Percentiles rank a stretch among this genome's conserved stretches.
These are phyloP conservation scores for Anarhynchus alexandrinus DNA, from an alignment of 2,113 vertebrate species.

Conservation along the genomic window DNA sequence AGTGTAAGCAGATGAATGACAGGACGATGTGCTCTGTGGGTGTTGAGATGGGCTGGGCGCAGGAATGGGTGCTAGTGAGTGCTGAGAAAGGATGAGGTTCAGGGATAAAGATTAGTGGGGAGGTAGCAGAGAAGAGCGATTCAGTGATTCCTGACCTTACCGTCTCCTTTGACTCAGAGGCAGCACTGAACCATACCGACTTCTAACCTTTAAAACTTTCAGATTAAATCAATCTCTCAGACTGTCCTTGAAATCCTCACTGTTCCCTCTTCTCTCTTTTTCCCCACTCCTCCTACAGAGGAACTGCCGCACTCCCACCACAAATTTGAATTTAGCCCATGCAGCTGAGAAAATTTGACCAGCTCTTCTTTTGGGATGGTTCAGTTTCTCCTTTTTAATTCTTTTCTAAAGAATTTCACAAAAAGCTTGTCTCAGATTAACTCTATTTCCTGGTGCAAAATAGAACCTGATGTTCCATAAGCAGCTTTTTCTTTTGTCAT, in stretches of 20 bases:
- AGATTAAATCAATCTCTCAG: neutral
- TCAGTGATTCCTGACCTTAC: neutral
- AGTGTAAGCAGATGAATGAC: neutral
- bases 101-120: neutral
- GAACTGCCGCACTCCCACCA: neutral
- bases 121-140: neutral
- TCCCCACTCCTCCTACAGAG: neutral
- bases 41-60: neutral
- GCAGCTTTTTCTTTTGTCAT: neutral
- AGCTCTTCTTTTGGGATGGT: neutral
- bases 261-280: neutral
- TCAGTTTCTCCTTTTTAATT: neutral
- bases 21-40: neutral
- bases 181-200: neutral
- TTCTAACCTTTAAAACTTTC: neutral
- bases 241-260: neutral
- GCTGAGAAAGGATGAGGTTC: neutral
- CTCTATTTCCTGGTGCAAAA: neutral
- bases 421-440: neutral
- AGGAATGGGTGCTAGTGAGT: neutral
- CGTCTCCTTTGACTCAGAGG: neutral
- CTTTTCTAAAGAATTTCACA: neutral
- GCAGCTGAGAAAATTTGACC: neutral
- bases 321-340: neutral
- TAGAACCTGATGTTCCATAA: neutral